phyloP scores from a whole-genome alignment of 1,140 invertebrate species.

The Neodiprion fabricii region DNA sequence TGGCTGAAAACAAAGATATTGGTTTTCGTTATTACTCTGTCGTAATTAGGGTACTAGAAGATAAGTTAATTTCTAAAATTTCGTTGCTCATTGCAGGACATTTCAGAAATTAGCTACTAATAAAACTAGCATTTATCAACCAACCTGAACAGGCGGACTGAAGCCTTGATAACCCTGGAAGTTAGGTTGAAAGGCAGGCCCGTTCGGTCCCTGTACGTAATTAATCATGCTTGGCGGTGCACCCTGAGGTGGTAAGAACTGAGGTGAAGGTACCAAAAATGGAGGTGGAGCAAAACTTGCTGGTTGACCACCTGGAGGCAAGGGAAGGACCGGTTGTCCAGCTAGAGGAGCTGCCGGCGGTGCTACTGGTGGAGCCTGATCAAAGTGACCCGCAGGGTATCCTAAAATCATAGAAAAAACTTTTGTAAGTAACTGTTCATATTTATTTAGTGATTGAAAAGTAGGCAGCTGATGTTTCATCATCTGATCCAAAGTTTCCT shows the following conservation, averaged over 20 bases:
- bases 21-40: not conserved
- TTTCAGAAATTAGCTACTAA: slow-evolving; percentile 13
- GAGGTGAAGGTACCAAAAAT: slow-evolving; percentile 56
- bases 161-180: slow-evolving; percentile 57
- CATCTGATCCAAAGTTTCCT: too few species aligned
- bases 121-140: slow-evolving; percentile 20
- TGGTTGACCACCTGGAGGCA: slow-evolving; percentile 55
- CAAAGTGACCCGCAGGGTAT: slow-evolving; percentile 51
- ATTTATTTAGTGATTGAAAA: too few species aligned
- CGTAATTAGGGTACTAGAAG: not conserved
- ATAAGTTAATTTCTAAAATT: not conserved
- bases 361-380: slow-evolving; percentile 48
- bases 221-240: slow-evolving; percentile 59
- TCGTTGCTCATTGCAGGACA: slow-evolving; percentile 15
- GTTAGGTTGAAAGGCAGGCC: slow-evolving; percentile 55
- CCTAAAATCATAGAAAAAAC: slow-evolving; percentile 31
- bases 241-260: slow-evolving; percentile 54
- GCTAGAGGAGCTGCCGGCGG: slow-evolving; percentile 47
- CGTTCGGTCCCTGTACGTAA: slow-evolving; percentile 55
- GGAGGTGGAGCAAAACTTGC: slow-evolving; percentile 54
- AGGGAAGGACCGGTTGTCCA: slow-evolving; percentile 47
- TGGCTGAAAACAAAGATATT: slow-evolving; percentile 29
- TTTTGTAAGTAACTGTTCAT: too few species aligned
- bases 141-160: slow-evolving; percentile 53
- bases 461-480: too few species aligned